Evolutionary conservation across 2,797 vertebrate species (phyloP).

Genomic region (Euphonia xanthogaster): DNA sequence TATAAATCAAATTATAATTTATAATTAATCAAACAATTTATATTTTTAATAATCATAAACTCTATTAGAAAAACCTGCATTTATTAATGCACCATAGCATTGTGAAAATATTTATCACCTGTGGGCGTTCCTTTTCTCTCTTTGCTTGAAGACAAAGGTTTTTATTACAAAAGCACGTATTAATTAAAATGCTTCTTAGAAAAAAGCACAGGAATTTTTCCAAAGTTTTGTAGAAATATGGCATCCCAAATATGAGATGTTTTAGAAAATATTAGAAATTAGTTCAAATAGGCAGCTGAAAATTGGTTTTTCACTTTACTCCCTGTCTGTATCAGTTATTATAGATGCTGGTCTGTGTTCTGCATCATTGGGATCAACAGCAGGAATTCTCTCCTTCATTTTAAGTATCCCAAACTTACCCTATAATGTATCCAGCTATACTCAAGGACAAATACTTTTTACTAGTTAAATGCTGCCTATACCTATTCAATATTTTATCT

Average conservation of each 20-base stretch:
- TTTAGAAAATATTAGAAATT: background rate
- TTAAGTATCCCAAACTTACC: background rate
- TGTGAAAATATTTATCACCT: background rate
- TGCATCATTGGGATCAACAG: background rate
- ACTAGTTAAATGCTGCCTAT: background rate
- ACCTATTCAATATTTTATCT: background rate
- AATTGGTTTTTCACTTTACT: background rate
- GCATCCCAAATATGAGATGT: background rate
- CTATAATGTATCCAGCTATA: background rate
- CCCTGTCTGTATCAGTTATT: background rate
- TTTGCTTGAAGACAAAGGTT: background rate
- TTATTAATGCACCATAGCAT: background rate
- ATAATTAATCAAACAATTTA: slow-evolving; percentile 72
- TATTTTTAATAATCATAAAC: slow-evolving; percentile 68
- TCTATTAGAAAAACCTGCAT: background rate
- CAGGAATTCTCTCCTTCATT: background rate
- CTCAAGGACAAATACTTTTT: background rate
- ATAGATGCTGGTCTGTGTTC: background rate
- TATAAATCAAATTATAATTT: slow-evolving; percentile 75
- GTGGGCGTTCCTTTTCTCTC: background rate
- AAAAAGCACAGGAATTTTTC: background rate
- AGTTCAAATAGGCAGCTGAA: background rate
- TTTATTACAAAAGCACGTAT: background rate
- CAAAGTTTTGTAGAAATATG: background rate
- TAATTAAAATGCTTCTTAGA: background rate